Evolutionary conservation across 2,888 invertebrate genomes (phyloP), one percentile per base, ranked within the genome.

Genomic region (Atrina japonica): DNA sequence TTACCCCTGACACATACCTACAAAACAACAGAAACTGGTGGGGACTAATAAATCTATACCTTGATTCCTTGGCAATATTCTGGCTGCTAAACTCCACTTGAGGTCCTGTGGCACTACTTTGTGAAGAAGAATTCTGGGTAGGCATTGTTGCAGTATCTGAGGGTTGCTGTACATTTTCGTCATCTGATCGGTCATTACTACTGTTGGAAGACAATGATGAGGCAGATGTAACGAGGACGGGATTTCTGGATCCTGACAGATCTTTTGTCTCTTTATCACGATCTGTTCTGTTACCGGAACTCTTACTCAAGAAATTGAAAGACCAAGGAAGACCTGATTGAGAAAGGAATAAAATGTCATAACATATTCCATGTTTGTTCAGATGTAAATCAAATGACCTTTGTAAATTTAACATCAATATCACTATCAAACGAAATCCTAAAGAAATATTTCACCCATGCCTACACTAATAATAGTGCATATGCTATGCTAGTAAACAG

Each of bases 21-120:
- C n/a, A n/a, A n/a, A n/a, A n/a, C n/a, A n/a, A n/a, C n/a, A n/a
- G n/a, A n/a, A n/a, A n/a, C n/a, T n/a, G n/a, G n/a, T n/a, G n/a
- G n/a, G n/a, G n/a, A n/a, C n/a, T n/a, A n/a, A n/a, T n/a, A n/a
- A n/a, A n/a, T 16, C 25, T 29, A 40, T 49, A 77, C 77, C 73
- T 77, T 47, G 59, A 21, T 23, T 78, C 75, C 49, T 77, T 79
- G 56, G 56, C 40, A 47, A 30, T 55, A 29, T 59, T 63, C 47
- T 77, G 77, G 25, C 70, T 66, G 29, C 76, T 76, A 59, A 80
- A 77, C 47, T 80, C 79, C 50, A 74, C 76, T 35, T 64, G 75
- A 16, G 77, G 75, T 16, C 77, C 74, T 11, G 45, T 61, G 21
- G 59, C 49, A n/a, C 66, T 49, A 2, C 66, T 30, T 2, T 66